Evolutionary conservation across 2,113 vertebrate species (phyloP), one percentile per base, ranked within the genome.

Genomic region (Sus scrofa): DNA sequence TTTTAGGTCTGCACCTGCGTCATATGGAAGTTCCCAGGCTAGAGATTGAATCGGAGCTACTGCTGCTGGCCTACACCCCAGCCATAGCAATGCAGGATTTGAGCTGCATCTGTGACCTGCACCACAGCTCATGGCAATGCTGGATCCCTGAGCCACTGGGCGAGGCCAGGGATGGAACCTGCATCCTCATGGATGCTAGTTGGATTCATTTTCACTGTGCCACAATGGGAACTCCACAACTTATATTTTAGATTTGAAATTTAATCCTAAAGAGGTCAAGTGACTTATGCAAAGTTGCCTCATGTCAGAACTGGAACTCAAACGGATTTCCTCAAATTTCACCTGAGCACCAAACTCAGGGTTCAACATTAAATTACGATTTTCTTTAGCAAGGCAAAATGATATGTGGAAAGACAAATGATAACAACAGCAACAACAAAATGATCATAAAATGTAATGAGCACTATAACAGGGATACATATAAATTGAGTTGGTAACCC

Each of bases 231-330:
- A 44, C 44, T 44, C 4, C 8, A 32, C 65, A 62, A 44, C 10
- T 96, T 15, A 70, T 6, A 63, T 68, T 79, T 68, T 68, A 85
- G 50, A 56, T 91, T n/a, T 96, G 71, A 79, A 86, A 77, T 52
- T 16, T 52, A 27, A 74, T 44, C 34, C 65, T 58, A 6, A 50
- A 92, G 54, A 74, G 44, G 7, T 44, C 70, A 87, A 52, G 19
- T 73, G 44, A 56, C 32, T 74, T 63, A 18, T 7, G 14, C 8
- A 20, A 24, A 68, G 18, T 58, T 56, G 85, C 63, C 44, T 93
- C 62, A 7, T 71, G 6, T 91, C 34, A 39, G 71, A 83, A 34
- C 34, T 79, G 8, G n/a, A 7, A 30, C 34, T 87, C 63, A 32
- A 27, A 37, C 19, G 30, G 58, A 63, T 37, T 74, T 93, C 19